A percentile compares a stretch with the other conserved stretches of the same genome.
Conservation (phyloP, 2,113 vertebrate genomes). For the Leiothrix lutea region DNA sequence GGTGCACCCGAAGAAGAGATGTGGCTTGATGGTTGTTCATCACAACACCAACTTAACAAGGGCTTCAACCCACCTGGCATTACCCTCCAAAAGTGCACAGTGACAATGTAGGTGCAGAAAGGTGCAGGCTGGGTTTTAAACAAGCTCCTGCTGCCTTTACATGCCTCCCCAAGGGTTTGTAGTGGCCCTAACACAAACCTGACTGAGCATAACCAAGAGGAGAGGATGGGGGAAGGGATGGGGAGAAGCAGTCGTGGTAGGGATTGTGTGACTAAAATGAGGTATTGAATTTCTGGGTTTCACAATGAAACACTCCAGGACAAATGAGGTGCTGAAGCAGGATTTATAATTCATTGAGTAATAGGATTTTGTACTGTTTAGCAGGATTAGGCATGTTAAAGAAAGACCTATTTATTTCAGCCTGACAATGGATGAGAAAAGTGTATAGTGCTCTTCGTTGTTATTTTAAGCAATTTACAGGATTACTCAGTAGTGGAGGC, state of each 20-base stretch:
- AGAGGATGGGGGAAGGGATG: neutral
- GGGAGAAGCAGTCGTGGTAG: neutral
- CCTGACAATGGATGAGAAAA: conserved; percentile 73
- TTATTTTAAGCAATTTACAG: conserved; percentile 68
- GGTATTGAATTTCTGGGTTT: conserved; percentile 50
- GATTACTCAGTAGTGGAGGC: conserved; percentile 61
- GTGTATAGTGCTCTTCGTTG: conserved; percentile 58
- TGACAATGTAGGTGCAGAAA: neutral
- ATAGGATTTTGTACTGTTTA: conserved; percentile 88
- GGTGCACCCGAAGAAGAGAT: neutral
- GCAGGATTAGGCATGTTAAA: conserved; percentile 84
- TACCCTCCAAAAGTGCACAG: neutral
- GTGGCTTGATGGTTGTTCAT: neutral
- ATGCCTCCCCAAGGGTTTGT: neutral
- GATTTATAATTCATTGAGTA: conserved; percentile 85
- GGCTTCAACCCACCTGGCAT: neutral
- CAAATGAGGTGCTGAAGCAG: conserved; percentile 72
- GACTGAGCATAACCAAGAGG: neutral
- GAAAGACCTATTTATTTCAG: conserved; percentile 83
- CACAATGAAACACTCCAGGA: conserved; percentile 64
- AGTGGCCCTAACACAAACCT: neutral
- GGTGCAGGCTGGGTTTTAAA: neutral
- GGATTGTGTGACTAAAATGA: conserved; percentile 51
- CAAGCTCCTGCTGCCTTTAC: neutral
- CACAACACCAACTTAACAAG: neutral